Evolutionary conservation across 2,113 vertebrate genomes (phyloP).

Genomic region (Ammodytes marinus): DNA sequence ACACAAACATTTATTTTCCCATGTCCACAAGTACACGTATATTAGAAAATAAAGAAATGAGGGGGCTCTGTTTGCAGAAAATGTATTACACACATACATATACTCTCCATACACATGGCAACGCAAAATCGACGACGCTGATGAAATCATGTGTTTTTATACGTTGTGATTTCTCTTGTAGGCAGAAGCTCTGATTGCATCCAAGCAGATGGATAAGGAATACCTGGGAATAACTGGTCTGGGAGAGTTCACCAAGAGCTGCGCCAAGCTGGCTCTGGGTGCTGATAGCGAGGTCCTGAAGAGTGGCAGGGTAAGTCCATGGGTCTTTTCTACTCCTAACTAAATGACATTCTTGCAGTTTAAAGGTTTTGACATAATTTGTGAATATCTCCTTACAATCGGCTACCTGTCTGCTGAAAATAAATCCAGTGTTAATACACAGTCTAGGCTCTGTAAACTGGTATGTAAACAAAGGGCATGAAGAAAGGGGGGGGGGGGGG

Average conservation of each 20-base stretch:
- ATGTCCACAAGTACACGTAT: background rate
- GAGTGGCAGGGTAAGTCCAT: slow-evolving; percentile 90
- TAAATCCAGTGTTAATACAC: too few species aligned
- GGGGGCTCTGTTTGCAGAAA: too few species aligned
- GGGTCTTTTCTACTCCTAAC: background rate
- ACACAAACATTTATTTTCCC: background rate
- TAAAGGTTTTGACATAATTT: too few species aligned
- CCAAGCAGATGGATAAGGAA: slow-evolving; percentile 94
- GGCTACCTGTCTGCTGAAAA: too few species aligned
- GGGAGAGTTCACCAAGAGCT: slow-evolving; percentile 90
- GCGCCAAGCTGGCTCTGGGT: slow-evolving; percentile 91
- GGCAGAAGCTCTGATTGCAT: slow-evolving; percentile 91
- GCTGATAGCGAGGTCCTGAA: slow-evolving; percentile 90
- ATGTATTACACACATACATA: too few species aligned
- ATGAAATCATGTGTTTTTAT: background rate
- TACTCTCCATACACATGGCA: too few species aligned
- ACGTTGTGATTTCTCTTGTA: slow-evolving; percentile 51
- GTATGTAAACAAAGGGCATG: too few species aligned
- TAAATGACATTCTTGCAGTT: background rate
- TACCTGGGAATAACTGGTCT: slow-evolving; percentile 91
- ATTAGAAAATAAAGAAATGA: too few species aligned
- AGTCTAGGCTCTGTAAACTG: too few species aligned
- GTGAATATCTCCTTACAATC: too few species aligned
- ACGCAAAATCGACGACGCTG: too few species aligned
- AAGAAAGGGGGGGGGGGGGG: too few species aligned